phyloP scores from a whole-genome alignment of 2,888 invertebrate genomes.

The Chirona hameri region DNA sequence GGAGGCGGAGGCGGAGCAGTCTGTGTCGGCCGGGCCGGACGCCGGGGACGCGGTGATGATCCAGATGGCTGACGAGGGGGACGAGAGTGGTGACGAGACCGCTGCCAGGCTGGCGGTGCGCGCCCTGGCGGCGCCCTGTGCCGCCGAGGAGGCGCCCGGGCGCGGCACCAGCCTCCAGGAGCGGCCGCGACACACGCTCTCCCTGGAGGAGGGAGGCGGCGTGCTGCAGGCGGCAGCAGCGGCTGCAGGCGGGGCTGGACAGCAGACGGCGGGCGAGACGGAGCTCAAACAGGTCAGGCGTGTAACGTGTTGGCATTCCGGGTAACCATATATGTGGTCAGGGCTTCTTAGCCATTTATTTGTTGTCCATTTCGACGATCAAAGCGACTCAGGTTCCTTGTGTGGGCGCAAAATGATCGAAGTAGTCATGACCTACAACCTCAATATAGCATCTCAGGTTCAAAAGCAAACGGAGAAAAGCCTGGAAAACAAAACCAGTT shows the following conservation, averaged over 20 bases:
- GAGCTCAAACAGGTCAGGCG: not conserved
- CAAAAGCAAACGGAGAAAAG: too few species aligned
- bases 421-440: too few species aligned
- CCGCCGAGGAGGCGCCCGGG: not conserved
- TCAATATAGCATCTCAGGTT: too few species aligned
- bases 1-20: not conserved
- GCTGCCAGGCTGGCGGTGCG: not conserved
- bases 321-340: too few species aligned
- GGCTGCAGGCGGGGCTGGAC: not conserved
- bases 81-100: not conserved
- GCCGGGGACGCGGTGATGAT: not conserved
- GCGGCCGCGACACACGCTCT: not conserved
- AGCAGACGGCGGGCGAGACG: not conserved
- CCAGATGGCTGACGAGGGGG: not conserved
- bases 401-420: too few species aligned
- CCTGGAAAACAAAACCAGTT: too few species aligned
- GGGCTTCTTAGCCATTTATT: too few species aligned
- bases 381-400: too few species aligned
- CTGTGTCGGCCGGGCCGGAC: not conserved
- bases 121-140: not conserved
- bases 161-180: not conserved
- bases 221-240: not conserved
- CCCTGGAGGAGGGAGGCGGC: conserved; percentile 4
- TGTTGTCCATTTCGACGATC: too few species aligned
- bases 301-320: too few species aligned